Base-by-base conservation (phyloP, 2,797 vertebrate species). In the Linurgus olivaceus region DNA sequence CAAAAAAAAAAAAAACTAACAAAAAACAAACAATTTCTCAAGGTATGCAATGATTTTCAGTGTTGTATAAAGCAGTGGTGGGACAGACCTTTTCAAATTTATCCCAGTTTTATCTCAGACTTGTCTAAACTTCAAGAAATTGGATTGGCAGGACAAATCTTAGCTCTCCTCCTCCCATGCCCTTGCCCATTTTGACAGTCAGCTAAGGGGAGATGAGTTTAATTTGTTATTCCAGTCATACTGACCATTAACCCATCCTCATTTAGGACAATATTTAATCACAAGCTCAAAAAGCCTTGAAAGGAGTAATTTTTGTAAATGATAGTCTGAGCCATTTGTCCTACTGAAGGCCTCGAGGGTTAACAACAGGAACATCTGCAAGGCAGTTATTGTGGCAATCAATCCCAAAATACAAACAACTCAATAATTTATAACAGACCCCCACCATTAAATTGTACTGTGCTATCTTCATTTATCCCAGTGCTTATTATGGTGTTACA, bases 251-350 rank as follows among this genome's bases (percentile, higher is more conserved):
- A 82, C 78, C 81, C 91, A 42, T 86, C 72, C 75, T 92, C 81
- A 63, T 85, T 93, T 92, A 87, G 74, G 81, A 82, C 73, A 92
- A 63, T 92, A 55, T 95, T 94, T 95, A 95, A 95, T 88, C 50
- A 77, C 61, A 74, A 81, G 47, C 54, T 84, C 81, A 83, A 93
- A 95, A 92, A 76, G 54, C 74, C 90, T 77, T 92, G 72, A 89
- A 85, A 81, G 40, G 58, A 73, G 75, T 68, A 5, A 29, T 79
- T 91, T 86, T 68, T 68, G 40, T 52, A 79, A 93, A 83, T 42
- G 5, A 83, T 85, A 57, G 61, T 58, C 68, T 72, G 66, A 95
- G 72, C 65, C 57, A 74, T 87, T 96, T 92, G 66, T 88, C 65
- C 89, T 3, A 6, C 72, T 82, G n/a, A 38, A 92, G 81, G 73